Conservation (phyloP, 2,113 vertebrate genomes). For the Notechis scutatus region DNA sequence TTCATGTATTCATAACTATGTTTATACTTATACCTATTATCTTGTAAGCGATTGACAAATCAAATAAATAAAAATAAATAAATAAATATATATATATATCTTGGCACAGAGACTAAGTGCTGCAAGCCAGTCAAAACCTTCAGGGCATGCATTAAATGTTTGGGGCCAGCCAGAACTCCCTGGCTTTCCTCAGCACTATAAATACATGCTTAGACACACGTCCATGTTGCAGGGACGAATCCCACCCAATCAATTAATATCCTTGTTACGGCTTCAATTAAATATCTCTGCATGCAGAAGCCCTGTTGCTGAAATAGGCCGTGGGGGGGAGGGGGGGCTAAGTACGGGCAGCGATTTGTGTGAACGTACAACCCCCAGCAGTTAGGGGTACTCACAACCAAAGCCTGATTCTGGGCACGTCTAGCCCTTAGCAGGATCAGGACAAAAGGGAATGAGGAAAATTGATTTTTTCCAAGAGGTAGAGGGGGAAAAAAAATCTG, state of each 20-base stretch:
- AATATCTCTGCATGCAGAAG: background rate
- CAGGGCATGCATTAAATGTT: background rate
- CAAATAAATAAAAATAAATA: too few relatives aligned
- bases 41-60: too few relatives aligned
- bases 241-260: background rate
- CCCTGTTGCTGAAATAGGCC: background rate
- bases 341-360: too few relatives aligned
- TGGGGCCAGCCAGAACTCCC: background rate
- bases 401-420: background rate
- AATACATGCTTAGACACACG: background rate
- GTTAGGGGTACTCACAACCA: background rate
- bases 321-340: too few relatives aligned
- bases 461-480: constrained; percentile 17
- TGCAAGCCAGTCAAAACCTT: background rate
- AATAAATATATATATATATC: background rate
- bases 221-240: background rate
- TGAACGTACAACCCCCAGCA: background rate
- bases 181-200: background rate
- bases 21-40: too few relatives aligned
- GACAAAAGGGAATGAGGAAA: constrained; percentile 15
- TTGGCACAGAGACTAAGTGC: background rate
- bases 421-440: constrained; percentile 16
- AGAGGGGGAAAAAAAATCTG: constrained; percentile 1
- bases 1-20: too few relatives aligned
- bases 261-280: background rate